Evolutionary conservation across 1,140 invertebrate species (phyloP).

Genomic region (silkworm (Bombyx mori)): ASM3026992v2 NC_085112.1:2535001-2535500

Average conservation of each 20-base stretch:
- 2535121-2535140: no score
- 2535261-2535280: constrained; percentile 31
- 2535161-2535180: no score
- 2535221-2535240: not conserved
- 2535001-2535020: no score
- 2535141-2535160: no score
- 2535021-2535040: no score
- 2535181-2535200: no score
- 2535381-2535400: constrained; percentile 29
- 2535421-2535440: constrained; percentile 16
- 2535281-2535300: constrained; percentile 16
- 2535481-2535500: constrained; percentile 17
- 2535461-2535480: constrained; percentile 18
- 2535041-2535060: no score
- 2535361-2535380: constrained; percentile 30
- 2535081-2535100: no score
- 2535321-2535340: constrained; percentile 22
- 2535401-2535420: constrained; percentile 19
- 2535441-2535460: constrained; percentile 11
- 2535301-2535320: constrained; percentile 20
- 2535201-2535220: no score
- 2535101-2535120: no score
- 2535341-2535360: constrained; percentile 22
- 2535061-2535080: no score
- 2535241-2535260: constrained; percentile 27